Conservation (phyloP, 37 sponge, comb jelly and placozoan genomes). For the Chondrilla cf. caribensis region DNA sequence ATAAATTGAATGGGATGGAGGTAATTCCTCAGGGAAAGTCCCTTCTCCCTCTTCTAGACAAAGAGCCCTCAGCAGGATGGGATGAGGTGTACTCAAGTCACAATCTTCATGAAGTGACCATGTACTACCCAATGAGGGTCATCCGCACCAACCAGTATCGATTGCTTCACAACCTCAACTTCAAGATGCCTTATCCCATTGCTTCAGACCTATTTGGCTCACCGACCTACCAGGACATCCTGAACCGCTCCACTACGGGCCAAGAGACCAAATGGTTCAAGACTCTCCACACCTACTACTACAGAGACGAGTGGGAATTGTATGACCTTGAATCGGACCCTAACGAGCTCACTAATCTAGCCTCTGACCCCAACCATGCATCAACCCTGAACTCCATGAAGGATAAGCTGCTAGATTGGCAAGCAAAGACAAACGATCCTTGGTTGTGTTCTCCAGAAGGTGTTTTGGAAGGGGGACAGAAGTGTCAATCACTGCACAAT, state of each 20-base stretch:
- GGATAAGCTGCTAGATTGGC: constrained; percentile 47
- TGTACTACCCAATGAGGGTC: constrained; percentile 83
- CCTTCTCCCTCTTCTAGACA: constrained; percentile 49
- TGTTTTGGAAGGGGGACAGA: constrained; percentile 20
- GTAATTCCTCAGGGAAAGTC: constrained; percentile 34
- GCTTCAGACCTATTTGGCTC: constrained; percentile 62
- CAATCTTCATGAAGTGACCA: constrained; percentile 67
- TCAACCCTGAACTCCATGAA: constrained; percentile 29
- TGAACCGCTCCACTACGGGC: constrained; percentile 44
- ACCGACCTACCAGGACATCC: constrained; percentile 56
- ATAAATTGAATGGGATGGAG: constrained; percentile 37
- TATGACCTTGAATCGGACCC: constrained; percentile 56
- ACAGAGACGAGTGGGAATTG: constrained; percentile 71
- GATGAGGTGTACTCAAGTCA: constrained; percentile 71
- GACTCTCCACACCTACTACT: constrained; percentile 65
- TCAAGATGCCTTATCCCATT: constrained; percentile 76
- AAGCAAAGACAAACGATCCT: constrained; percentile 61
- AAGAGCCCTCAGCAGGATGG: constrained; percentile 45
- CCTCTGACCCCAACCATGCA: constrained; percentile 24
- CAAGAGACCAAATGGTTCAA: constrained; percentile 68
- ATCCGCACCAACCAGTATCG: constrained; percentile 35
- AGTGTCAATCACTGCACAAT: constrained; percentile 61
- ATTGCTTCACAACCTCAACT: constrained; percentile 70
- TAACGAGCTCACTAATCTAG: constrained; percentile 55
- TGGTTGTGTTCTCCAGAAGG: constrained; percentile 64